Conservation (phyloP, 2,888 invertebrate genomes). For the Tortricodes alternella region DNA sequence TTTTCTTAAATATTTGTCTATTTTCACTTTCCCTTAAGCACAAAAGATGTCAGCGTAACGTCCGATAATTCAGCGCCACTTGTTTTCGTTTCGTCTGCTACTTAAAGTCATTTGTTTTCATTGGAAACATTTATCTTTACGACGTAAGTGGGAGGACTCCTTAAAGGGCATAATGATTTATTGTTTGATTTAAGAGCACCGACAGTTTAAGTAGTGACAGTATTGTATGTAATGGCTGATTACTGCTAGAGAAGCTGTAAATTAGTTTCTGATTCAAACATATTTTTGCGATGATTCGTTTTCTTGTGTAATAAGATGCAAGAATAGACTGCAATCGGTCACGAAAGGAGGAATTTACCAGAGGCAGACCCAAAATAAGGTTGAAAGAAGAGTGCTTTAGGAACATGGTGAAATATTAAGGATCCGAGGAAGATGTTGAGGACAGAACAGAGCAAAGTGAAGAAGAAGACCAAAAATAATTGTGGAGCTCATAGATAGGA, state of each 20-base stretch:
- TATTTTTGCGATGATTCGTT: too few relatives aligned
- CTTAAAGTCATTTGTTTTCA: constrained; percentile 17
- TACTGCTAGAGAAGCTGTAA: background rate
- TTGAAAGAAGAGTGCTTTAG: too few relatives aligned
- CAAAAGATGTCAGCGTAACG: background rate
- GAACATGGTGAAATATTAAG: too few relatives aligned
- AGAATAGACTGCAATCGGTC: too few relatives aligned
- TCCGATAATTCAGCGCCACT: background rate
- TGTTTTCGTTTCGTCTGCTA: constrained; percentile 9
- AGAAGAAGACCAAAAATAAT: too few relatives aligned
- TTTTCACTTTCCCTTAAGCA: background rate
- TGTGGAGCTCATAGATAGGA: too few relatives aligned
- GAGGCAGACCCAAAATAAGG: too few relatives aligned
- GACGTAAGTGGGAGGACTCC: constrained; percentile 18
- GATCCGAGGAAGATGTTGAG: too few relatives aligned
- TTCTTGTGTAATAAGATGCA: too few relatives aligned
- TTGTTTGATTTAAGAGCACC: constrained; percentile 4
- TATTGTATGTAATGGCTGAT: too few relatives aligned
- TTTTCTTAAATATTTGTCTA: background rate
- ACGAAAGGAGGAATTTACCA: too few relatives aligned
- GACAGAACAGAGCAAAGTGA: too few relatives aligned
- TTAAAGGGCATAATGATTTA: constrained; percentile 25
- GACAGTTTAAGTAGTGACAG: background rate
- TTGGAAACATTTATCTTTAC: constrained; percentile 28
- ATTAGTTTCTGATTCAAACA: background rate